These are phyloP conservation scores for Elegia similella DNA, from an alignment of 2,888 invertebrate genomes.

Conservation along the genomic window DNA sequence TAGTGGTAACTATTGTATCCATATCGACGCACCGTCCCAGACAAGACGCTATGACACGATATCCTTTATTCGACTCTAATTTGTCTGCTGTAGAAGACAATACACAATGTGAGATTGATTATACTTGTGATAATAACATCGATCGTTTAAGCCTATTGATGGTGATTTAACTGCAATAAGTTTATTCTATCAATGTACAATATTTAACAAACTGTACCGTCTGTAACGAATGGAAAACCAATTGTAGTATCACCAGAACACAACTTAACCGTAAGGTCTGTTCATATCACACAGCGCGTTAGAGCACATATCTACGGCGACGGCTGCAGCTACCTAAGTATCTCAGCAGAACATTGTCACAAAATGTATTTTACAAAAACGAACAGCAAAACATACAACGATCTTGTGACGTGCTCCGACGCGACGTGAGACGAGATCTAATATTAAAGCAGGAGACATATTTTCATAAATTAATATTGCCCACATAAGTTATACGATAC, in stretches of 20 bases:
- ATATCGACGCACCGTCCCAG: conserved; percentile 46
- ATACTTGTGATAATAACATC: conserved; percentile 18
- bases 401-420: conserved; percentile 21
- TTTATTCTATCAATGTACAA: conserved; percentile 23
- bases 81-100: conserved; percentile 21
- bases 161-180: conserved; percentile 13
- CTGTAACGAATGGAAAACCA: conserved; percentile 14
- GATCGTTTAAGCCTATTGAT: conserved; percentile 22
- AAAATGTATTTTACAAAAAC: neutral
- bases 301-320: conserved; percentile 18
- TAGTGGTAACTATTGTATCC: conserved; percentile 70
- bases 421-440: conserved; percentile 25
- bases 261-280: conserved; percentile 25
- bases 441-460: conserved; percentile 72
- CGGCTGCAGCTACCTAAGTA: neutral
- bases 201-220: neutral
- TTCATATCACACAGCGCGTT: conserved; percentile 21
- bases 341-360: neutral
- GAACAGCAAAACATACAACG: neutral
- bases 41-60: conserved; percentile 42
- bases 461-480: conserved; percentile 74
- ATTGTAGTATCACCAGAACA: conserved; percentile 25
- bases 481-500: conserved; percentile 59
- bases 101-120: conserved; percentile 20
- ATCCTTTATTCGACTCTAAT: conserved; percentile 26